Evolutionary conservation across 2,888 invertebrate genomes (phyloP).

Genomic region (Cenopis cana): DNA sequence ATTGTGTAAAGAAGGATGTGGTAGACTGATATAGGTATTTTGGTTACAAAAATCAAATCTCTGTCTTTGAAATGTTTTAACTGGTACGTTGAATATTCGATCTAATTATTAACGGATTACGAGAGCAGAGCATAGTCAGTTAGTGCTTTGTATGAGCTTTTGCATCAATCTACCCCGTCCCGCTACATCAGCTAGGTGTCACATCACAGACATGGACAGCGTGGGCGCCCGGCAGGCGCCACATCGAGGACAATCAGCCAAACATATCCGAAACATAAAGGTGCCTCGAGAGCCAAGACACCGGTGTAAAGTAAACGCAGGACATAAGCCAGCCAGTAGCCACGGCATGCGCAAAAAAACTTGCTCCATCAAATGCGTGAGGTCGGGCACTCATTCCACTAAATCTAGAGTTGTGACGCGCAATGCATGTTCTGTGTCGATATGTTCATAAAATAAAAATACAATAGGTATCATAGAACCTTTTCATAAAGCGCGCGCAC

Average conservation of each 20-base stretch:
- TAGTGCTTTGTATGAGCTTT: constrained; percentile 30
- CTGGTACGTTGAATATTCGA: neutral
- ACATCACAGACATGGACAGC: constrained; percentile 73
- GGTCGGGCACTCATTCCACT: constrained; percentile 84
- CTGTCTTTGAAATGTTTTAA: neutral
- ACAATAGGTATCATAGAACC: constrained; percentile 62
- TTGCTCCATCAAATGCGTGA: constrained; percentile 84
- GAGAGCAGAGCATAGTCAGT: constrained; percentile 21
- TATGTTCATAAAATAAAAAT: constrained; percentile 53
- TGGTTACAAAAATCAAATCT: constrained; percentile 45
- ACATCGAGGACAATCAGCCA: constrained; percentile 81
- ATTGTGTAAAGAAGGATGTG: constrained; percentile 59
- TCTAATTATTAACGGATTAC: constrained; percentile 19
- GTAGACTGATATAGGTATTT: constrained; percentile 69
- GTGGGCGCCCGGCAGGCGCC: constrained; percentile 73
- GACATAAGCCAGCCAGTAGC: constrained; percentile 81
- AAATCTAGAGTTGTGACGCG: constrained; percentile 77
- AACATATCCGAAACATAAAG: constrained; percentile 70
- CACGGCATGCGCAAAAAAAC: constrained; percentile 83
- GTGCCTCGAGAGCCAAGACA: constrained; percentile 70
- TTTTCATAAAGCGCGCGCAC: constrained; percentile 53
- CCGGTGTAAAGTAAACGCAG: constrained; percentile 76
- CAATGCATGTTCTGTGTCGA: constrained; percentile 77
- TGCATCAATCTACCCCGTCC: constrained; percentile 76
- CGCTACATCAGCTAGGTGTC: constrained; percentile 64